Evolutionary conservation across 2,888 invertebrate genomes (phyloP), one percentile per base, ranked within the genome.

Genomic region (Autographa gamma): DNA sequence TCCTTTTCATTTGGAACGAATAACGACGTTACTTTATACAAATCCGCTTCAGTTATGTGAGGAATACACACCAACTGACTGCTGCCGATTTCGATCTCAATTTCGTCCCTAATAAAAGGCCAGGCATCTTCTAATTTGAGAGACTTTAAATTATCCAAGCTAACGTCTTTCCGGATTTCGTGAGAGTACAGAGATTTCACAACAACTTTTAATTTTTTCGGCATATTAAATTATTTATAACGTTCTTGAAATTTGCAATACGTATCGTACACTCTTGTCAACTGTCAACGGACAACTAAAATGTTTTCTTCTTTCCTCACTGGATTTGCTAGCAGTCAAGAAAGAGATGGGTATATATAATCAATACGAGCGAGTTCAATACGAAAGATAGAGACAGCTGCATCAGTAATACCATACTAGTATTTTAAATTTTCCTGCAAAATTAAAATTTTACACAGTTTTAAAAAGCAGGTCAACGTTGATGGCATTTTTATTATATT

Each of bases 61-160:
- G 96, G 96, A 73, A 96, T 96, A 87, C 96, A 96, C 69, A 96
- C 93, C 63, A 95, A 89, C 85, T 95, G 93, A 75, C 91, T 94
- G 80, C 93, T 93, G n/a, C 96, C 96, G 73, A 96, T 95, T 90
- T 96, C 96, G 61, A 89, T 93, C 85, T 96, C 96, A 63, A 96
- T 95, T 92, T 96, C 96, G 75, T 95, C 95, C 82, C 96, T 91
- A 62, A 96, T 96, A 85, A 95, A 96, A 18, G 96, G 96, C 96
- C 96, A 96, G 0, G 96, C 96, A 69, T 96, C 95, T 77, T 96
- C 96, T 59, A 96, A 87, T 79, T 95, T 95, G 13, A 96, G 85
- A 19, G 96, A 96, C 75, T 95, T 93, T 68, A 96, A 87, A 60
- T 84, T 91, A 7, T 92, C 93, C 74, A 96, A 88, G 80, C 93